phyloP scores from a whole-genome alignment of 2,797 vertebrate genomes.

The Serranus cabrilla region DNA sequence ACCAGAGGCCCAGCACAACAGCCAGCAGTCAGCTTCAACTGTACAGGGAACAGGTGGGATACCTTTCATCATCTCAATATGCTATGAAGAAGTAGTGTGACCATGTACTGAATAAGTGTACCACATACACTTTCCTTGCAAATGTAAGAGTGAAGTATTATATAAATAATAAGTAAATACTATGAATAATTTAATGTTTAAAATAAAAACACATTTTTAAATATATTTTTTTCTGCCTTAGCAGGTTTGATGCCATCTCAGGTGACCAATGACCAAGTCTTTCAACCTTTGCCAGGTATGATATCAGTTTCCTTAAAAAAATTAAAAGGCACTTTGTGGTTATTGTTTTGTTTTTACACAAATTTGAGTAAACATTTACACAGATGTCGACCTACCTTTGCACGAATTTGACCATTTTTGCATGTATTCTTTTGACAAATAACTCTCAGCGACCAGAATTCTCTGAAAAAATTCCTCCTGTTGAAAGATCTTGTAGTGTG shows the following conservation, averaged over 20 bases:
- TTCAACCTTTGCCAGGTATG: constrained; percentile 49
- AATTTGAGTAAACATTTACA: background rate
- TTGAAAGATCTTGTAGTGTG: too few species aligned
- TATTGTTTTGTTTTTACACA: background rate
- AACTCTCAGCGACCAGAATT: too few species aligned
- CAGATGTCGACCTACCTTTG: background rate
- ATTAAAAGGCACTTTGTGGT: background rate
- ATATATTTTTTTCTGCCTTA: background rate
- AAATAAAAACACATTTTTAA: background rate
- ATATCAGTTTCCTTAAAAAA: background rate
- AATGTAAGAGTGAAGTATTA: background rate
- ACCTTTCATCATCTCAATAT: background rate
- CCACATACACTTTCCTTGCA: background rate
- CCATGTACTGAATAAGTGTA: background rate
- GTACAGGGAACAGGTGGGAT: constrained; percentile 66
- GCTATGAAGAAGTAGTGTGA: background rate
- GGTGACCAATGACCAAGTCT: constrained; percentile 42
- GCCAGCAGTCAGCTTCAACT: constrained; percentile 57
- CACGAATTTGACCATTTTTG: too few species aligned
- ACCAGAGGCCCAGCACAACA: constrained; percentile 52
- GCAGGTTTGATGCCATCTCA: constrained; percentile 58
- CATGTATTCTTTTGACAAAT: too few species aligned
- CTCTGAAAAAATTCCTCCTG: too few species aligned
- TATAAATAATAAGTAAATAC: background rate
- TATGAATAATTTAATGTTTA: background rate